Evolutionary conservation across 2,113 vertebrate species (phyloP), one percentile per base, ranked within the genome.

Genomic region (Lichenostomus cassidix): DNA sequence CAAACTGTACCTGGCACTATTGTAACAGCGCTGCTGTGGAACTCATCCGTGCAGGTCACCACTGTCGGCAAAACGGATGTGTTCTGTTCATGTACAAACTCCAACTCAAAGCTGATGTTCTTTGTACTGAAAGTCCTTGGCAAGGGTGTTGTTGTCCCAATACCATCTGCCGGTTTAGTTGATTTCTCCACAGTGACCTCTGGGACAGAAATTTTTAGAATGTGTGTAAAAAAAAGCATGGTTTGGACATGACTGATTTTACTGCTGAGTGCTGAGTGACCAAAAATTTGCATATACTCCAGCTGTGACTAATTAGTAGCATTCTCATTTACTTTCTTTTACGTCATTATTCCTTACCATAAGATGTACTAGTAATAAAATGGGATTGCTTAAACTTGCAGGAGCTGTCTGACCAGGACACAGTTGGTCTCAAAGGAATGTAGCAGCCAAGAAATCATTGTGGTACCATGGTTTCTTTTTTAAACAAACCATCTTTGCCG

Each of bases 51-150:
- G 71, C 95, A 96, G 37, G 2, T 59, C 62, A 75, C 6, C 12
- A 58, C 19, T 29, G 42, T 3, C 28, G 96, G 81, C 23, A 94
- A 3, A 17, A 64, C 33, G 0, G 95, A 3, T 44, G 85, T 58
- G 5, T 50, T 84, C 37, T 53, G 93, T 55, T 95, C 80, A 56
- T 17, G 83, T 27, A 91, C 6, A 1, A 76, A 65, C 5, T 83
- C 53, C 53, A 96, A 77, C n/a, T 4, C 77, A 91, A 97, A 94
- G 23, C 1, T 47, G 42, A 97, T 19, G 6, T 12, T 12, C 73
- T 92, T 97, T 29, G 97, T 95, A 27, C 88, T 76, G 89, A 94
- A 95, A 56, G 96, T 94, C 37, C 81, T 97, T 73, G 96, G 96
- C 86, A 98, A 82, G 80, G 97, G 97, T 63, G 96, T 96, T 19